Evolutionary conservation across 2,113 vertebrate species (phyloP).

Genomic region (Thunnus thynnus): DNA sequence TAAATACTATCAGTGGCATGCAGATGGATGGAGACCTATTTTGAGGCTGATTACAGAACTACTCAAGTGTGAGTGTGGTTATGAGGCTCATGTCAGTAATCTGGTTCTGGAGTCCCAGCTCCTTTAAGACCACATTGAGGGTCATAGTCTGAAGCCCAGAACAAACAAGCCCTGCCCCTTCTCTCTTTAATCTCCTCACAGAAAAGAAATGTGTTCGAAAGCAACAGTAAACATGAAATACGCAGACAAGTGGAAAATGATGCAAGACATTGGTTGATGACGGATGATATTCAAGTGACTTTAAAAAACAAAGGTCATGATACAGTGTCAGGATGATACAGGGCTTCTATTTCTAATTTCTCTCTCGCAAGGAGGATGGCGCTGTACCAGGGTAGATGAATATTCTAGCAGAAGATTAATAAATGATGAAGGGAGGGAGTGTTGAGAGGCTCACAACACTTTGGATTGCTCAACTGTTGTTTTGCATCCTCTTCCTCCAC

Average conservation of each 20-base stretch:
- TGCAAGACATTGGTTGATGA: constrained; percentile 5
- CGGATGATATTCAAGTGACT: constrained; percentile 22
- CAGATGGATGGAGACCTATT: constrained; percentile 61
- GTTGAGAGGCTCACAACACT: constrained; percentile 50
- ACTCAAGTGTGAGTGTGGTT: constrained; percentile 33
- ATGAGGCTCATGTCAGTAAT: constrained; percentile 40
- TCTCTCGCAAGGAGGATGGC: constrained; percentile 39
- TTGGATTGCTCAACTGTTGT: constrained; percentile 49
- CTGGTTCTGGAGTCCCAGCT: constrained; percentile 31
- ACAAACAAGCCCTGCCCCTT: constrained; percentile 14
- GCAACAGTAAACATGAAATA: constrained; percentile 24
- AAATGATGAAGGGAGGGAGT: constrained; percentile 68
- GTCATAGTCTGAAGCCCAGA: constrained; percentile 15
- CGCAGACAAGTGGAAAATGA: constrained; percentile 1
- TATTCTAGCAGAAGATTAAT: constrained; percentile 70
- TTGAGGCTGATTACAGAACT: constrained; percentile 51
- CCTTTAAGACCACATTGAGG: constrained; percentile 20
- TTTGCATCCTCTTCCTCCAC: constrained; percentile 35
- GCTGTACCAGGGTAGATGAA: constrained; percentile 52
- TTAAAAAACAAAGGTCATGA: constrained; percentile 32
- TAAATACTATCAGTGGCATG: constrained; percentile 52
- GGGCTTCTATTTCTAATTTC: constrained; percentile 50
- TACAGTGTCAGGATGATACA: constrained; percentile 47
- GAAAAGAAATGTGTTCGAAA: constrained; percentile 15
- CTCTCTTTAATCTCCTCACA: neutral